phyloP scores from a whole-genome alignment of 1,140 invertebrate species.

The Rhizoglyphus robini region DNA sequence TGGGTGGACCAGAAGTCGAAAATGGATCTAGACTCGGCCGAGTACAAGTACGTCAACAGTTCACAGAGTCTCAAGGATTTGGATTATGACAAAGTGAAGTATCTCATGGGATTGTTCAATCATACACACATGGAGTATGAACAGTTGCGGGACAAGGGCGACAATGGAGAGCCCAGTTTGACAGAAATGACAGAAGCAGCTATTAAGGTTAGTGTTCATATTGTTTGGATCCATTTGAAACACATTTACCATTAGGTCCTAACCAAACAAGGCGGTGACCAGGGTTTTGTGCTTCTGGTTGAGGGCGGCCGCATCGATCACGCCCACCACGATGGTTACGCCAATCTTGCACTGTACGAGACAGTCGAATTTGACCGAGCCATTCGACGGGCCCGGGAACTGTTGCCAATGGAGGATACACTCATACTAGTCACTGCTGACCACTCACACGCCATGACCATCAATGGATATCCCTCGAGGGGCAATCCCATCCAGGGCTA shows the following conservation, averaged over 20 bases:
- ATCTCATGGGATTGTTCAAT: slow-evolving; percentile 33
- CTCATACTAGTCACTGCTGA: slow-evolving; percentile 30
- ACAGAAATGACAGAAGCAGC: slow-evolving; percentile 73
- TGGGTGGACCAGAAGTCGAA: neutral
- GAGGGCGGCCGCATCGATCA: slow-evolving; percentile 57
- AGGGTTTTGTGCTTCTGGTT: slow-evolving; percentile 36
- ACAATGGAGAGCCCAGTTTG: slow-evolving; percentile 48
- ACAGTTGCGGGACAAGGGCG: slow-evolving; percentile 26
- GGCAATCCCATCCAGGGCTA: slow-evolving; percentile 29
- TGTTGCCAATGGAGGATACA: slow-evolving; percentile 29
- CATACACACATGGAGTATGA: slow-evolving; percentile 35
- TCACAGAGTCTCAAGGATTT: slow-evolving; percentile 6
- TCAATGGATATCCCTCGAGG: slow-evolving; percentile 30
- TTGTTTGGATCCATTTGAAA: too few species aligned
- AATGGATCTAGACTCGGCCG: neutral
- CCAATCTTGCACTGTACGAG: slow-evolving; percentile 28
- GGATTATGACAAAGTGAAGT: slow-evolving; percentile 11
- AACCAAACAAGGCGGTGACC: slow-evolving; percentile 26
- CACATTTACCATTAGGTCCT: too few species aligned
- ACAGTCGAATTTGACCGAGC: slow-evolving; percentile 29
- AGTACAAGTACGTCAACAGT: slow-evolving; percentile 5
- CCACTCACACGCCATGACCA: slow-evolving; percentile 30
- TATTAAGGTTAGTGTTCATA: too few species aligned
- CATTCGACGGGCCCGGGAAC: slow-evolving; percentile 26
- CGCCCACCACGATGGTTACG: slow-evolving; percentile 53